phyloP scores from a whole-genome alignment of 1,140 invertebrate species.

The Formica exsecta region DNA sequence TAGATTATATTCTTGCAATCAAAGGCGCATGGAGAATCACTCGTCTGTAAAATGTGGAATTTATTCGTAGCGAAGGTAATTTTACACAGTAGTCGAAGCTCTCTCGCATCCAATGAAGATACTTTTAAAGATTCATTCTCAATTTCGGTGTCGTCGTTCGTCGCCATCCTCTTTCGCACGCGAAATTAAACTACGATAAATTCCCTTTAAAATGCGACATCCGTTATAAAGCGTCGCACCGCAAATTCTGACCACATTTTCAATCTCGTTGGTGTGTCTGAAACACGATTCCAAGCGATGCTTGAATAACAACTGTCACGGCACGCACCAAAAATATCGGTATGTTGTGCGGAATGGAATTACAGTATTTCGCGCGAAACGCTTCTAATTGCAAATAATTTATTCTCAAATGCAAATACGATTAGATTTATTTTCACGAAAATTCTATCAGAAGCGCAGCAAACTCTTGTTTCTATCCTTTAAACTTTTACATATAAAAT shows the following conservation, averaged over 20 bases:
- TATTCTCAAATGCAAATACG: conserved; percentile 22
- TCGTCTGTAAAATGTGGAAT: conserved; percentile 37
- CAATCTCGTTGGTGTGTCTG: conserved; percentile 39
- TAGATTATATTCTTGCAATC: conserved; percentile 49
- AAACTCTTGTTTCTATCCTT: not conserved
- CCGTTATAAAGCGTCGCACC: conserved; percentile 21
- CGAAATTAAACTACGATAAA: conserved; percentile 59
- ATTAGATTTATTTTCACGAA: conserved; percentile 11
- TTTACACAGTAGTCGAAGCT: conserved; percentile 30
- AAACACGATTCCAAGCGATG: conserved; percentile 25
- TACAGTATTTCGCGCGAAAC: conserved; percentile 22
- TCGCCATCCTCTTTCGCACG: conserved; percentile 24
- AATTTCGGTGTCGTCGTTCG: conserved; percentile 34
- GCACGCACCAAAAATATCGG: conserved; percentile 41
- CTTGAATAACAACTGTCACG: conserved; percentile 39
- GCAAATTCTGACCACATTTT: conserved; percentile 53
- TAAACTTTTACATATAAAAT: not conserved
- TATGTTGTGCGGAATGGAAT: not conserved
- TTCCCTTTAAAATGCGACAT: conserved; percentile 50
- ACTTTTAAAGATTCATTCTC: conserved; percentile 60
- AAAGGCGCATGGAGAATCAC: conserved; percentile 34
- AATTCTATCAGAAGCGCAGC: not conserved
- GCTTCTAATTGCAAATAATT: conserved; percentile 21
- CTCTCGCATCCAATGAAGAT: conserved; percentile 22
- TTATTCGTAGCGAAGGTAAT: conserved; percentile 31